Conservation (phyloP, 2,888 invertebrate genomes). For the Oligia fasciuncula region DNA sequence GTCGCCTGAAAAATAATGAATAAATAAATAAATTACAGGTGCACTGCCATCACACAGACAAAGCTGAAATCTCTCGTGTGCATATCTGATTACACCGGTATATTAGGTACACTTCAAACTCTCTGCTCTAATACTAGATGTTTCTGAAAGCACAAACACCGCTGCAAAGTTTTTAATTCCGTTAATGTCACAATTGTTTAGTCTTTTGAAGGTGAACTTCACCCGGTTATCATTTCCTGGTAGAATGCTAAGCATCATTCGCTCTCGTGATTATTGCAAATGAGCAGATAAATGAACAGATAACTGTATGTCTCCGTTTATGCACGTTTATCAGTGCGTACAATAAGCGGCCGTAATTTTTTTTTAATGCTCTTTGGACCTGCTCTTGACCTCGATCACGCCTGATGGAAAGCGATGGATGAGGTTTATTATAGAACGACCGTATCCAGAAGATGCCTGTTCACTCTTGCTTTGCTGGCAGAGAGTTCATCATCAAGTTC, state of each 20-base stretch:
- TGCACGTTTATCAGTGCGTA: conserved; percentile 39
- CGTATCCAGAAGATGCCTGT: too few relatives aligned
- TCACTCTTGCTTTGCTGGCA: too few relatives aligned
- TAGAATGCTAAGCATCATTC: conserved; percentile 28
- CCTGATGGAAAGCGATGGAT: too few relatives aligned
- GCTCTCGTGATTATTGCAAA: conserved; percentile 46
- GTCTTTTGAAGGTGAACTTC: conserved; percentile 42
- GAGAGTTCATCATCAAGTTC: neutral
- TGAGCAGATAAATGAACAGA: conserved; percentile 38
- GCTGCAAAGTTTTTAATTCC: neutral
- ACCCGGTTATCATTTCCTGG: conserved; percentile 47
- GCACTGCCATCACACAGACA: neutral
- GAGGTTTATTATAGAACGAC: too few relatives aligned
- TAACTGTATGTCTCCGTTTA: conserved; percentile 11
- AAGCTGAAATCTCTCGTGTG: neutral
- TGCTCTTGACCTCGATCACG: too few relatives aligned
- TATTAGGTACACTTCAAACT: neutral
- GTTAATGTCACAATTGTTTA: conserved; percentile 17
- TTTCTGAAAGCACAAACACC: neutral
- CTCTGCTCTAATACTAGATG: neutral
- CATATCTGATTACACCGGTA: neutral
- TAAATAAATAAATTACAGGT: neutral
- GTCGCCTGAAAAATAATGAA: too few relatives aligned
- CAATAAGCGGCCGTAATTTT: neutral
- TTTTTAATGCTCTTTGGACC: too few relatives aligned